Conservation (phyloP, 2,888 invertebrate species). For the Ormia ochracea region DNA sequence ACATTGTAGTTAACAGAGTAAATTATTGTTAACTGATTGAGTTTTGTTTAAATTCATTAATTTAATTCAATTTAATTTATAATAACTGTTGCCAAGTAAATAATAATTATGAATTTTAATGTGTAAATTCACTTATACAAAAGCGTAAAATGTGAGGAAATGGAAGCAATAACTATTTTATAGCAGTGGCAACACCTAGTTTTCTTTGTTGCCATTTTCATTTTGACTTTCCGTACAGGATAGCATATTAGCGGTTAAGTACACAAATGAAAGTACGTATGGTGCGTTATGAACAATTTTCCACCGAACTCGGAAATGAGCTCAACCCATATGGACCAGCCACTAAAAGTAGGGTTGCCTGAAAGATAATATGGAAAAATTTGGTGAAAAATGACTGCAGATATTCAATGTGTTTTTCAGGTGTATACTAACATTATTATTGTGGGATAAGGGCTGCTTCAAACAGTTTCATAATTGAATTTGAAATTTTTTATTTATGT, state of each 20-base stretch:
- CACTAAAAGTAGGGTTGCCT: background rate
- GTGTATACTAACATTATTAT: background rate
- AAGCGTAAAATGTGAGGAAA: background rate
- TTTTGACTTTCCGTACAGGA: background rate
- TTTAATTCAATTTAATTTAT: background rate
- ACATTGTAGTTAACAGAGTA: too few relatives aligned
- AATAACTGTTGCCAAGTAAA: background rate
- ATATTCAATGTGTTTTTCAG: background rate
- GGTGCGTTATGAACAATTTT: conserved; percentile 1
- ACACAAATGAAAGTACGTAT: background rate
- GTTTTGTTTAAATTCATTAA: background rate
- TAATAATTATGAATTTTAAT: background rate
- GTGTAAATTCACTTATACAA: background rate
- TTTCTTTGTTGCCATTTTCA: too few relatives aligned
- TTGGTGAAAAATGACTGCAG: background rate
- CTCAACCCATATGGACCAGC: background rate
- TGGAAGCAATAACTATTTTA: background rate
- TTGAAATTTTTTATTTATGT: too few relatives aligned
- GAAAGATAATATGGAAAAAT: background rate
- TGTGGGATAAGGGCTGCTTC: background rate
- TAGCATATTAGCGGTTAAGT: background rate
- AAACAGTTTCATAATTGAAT: too few relatives aligned
- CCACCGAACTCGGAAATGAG: background rate
- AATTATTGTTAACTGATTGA: background rate
- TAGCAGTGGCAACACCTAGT: background rate